Percentiles rank a stretch among this genome's conserved stretches.
Conservation (phyloP, 2,113 vertebrate species). For the Oceanodroma tethys region DNA sequence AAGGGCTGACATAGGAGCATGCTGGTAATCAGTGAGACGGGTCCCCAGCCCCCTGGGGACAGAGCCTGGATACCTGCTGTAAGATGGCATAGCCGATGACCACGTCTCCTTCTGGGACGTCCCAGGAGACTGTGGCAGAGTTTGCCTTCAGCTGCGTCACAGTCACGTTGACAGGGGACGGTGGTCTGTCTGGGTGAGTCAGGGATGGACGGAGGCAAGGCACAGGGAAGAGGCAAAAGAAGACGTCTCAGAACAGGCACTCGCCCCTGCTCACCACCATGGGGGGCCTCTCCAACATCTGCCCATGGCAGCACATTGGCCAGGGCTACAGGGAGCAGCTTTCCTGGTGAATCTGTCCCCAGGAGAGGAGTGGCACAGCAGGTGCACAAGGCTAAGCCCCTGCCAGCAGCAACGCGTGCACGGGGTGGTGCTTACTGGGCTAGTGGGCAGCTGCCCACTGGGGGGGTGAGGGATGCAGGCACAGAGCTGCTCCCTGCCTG, state of each 20-base stretch:
- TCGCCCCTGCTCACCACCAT: not conserved
- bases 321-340: not conserved
- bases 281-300: not conserved
- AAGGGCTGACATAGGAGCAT: not conserved
- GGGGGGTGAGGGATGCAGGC: not conserved
- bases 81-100: conserved; percentile 97
- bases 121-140: conserved; percentile 95
- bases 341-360: not conserved
- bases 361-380: not conserved
- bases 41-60: not conserved
- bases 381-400: not conserved
- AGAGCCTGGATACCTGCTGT: conserved; percentile 83
- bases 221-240: conserved; percentile 23
- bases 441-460: not conserved
- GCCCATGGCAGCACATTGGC: not conserved
- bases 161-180: conserved; percentile 93
- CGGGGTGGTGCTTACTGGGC: accelerated
- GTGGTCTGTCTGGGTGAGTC: conserved; percentile 84
- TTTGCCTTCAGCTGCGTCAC: conserved; percentile 93
- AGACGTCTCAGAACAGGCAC: not conserved
- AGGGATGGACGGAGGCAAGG: not conserved
- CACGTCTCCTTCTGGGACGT: conserved; percentile 93
- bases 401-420: not conserved
- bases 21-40: not conserved
- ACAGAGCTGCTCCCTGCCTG: not conserved